These are phyloP conservation scores for Microctenopoma stevenorrisi DNA, from an alignment of 2,797 vertebrate genomes.

Conservation along the genomic window DNA sequence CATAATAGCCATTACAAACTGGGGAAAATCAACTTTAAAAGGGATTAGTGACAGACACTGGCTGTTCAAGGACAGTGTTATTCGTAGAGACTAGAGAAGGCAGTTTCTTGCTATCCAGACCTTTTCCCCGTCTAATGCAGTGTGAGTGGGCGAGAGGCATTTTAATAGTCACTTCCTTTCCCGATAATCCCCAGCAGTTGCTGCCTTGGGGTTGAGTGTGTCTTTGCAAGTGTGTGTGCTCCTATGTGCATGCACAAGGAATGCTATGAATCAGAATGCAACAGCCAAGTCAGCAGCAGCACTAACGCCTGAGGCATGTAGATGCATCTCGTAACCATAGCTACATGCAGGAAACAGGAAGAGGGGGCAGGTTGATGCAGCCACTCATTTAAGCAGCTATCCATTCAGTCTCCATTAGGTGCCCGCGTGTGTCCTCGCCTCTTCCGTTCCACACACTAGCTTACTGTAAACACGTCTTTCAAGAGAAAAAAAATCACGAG, in stretches of 20 bases:
- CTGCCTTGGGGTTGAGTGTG: slow-evolving; percentile 67
- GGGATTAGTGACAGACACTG: slow-evolving; percentile 58
- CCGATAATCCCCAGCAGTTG: slow-evolving; percentile 79
- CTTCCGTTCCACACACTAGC: slow-evolving; percentile 8
- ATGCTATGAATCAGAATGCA: slow-evolving; percentile 70
- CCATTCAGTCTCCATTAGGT: slow-evolving; percentile 31
- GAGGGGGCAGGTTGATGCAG: slow-evolving; percentile 60
- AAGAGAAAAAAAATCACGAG: slow-evolving; percentile 17
- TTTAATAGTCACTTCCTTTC: slow-evolving; percentile 84
- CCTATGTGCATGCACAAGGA: slow-evolving; percentile 50
- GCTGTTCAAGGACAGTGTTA: slow-evolving; percentile 58
- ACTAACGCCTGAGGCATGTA: slow-evolving; percentile 70
- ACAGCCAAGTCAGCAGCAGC: slow-evolving; percentile 73
- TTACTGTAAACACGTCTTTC: slow-evolving; percentile 54
- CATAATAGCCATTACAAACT: slow-evolving; percentile 71
- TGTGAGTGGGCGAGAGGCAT: slow-evolving; percentile 78
- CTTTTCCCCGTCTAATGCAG: slow-evolving; percentile 59
- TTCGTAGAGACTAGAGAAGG: slow-evolving; percentile 22
- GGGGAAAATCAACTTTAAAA: slow-evolving; percentile 47
- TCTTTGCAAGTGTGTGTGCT: slow-evolving; percentile 45
- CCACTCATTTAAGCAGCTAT: slow-evolving; percentile 72
- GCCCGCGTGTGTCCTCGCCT: slow-evolving; percentile 23
- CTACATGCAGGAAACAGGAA: slow-evolving; percentile 72
- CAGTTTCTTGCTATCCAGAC: slow-evolving; percentile 65
- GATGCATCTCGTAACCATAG: slow-evolving; percentile 62